Percentiles rank a stretch among this genome's conserved stretches.
phyloP scores from a whole-genome alignment of 2,113 vertebrate genomes.

The Glaucidium brasilianum region DNA sequence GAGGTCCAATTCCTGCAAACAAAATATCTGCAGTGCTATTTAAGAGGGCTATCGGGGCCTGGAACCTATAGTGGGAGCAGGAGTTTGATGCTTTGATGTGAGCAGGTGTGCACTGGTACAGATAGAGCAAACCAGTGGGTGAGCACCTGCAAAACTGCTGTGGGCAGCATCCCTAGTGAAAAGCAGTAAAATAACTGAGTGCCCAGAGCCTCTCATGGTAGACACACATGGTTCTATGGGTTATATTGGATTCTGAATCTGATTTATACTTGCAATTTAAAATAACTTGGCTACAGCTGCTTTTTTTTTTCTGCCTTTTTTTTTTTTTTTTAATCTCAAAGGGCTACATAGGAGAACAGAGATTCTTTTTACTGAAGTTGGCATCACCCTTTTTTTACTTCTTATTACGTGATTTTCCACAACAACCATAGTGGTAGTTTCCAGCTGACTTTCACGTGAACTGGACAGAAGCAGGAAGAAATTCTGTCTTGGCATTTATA shows the following conservation, averaged over 20 bases:
- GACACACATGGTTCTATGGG: neutral
- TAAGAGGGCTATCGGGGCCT: neutral
- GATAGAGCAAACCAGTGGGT: neutral
- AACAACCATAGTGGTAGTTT: neutral
- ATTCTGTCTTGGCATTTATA: slow-evolving; percentile 24
- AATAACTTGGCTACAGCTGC: neutral
- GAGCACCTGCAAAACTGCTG: neutral
- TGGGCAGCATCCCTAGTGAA: neutral
- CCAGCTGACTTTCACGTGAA: slow-evolving; percentile 61
- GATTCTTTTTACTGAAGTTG: slow-evolving; percentile 44
- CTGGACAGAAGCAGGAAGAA: slow-evolving; percentile 58
- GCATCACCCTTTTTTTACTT: neutral
- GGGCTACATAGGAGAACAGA: slow-evolving; percentile 8
- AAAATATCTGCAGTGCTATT: neutral
- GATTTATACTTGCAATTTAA: slow-evolving; percentile 29
- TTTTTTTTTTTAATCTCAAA: neutral
- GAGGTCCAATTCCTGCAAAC: neutral
- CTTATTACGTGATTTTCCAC: slow-evolving; percentile 56
- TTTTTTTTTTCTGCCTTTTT: neutral
- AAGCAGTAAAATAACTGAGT: neutral
- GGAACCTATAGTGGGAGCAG: neutral
- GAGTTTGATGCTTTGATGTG: neutral
- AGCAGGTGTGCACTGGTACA: neutral
- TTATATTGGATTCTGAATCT: neutral
- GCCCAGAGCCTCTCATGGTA: neutral